Evolutionary conservation across 2,797 vertebrate genomes (phyloP), one percentile per base, ranked within the genome.

Genomic region (Macropodus opercularis): DNA sequence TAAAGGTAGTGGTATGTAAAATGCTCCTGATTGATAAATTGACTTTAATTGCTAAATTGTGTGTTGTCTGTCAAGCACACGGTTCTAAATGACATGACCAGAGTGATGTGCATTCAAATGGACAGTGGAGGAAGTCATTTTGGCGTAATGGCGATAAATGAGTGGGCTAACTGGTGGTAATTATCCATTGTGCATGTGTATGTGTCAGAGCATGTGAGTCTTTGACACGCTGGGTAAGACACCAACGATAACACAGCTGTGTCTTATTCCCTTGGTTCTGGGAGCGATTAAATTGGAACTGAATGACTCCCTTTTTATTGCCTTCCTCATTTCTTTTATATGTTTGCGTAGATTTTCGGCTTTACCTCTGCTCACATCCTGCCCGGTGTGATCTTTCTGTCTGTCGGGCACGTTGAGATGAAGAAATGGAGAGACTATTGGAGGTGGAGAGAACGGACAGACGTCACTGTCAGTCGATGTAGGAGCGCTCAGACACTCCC

Each of bases 231-330:
- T 27, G 56, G 49, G 34, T 36, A 77, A 86, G 87, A 90, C 85
- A 86, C 78, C 70, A 86, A 85, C 49, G 75, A 87, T 83, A 91
- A 90, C 91, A 92, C 89, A 91, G 87, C 87, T 90, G 85, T 24
- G 77, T 55, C 64, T 77, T 69, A 85, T 80, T 80, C 76, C 75
- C 61, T 18, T 44, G 63, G 40, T 74, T 52, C 81, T 85, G 85
- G 85, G 51, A 79, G 60, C 60, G 65, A 89, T 91, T 84, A 81
- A 2, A 52, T 41, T 69, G 47, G 58, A 80, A 55, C 75, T 75
- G 67, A 89, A 86, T 63, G 59, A 55, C 55, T 40, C 36, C 42
- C 18, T 62, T 83, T 69, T 72, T 39, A 59, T 46, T 75, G 12
- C 17, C 43, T 49, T 63, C 49, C 19, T 11, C 35, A 46, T 57